These are phyloP conservation scores for Lochmaea crataegi DNA, from an alignment of 2,888 invertebrate species.

Conservation along the genomic window DNA sequence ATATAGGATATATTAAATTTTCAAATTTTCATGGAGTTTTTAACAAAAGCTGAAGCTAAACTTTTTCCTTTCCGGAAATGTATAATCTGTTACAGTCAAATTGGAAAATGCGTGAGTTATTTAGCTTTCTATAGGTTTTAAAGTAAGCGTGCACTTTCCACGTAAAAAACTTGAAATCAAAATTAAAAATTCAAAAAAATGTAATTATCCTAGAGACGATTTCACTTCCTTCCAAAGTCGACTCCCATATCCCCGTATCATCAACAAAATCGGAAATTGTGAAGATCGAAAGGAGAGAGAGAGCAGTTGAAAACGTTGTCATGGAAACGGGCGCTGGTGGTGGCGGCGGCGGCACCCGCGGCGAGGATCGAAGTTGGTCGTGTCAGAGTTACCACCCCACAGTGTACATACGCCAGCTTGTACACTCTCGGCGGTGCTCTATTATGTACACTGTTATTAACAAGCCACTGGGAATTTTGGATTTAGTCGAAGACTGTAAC, in stretches of 20 bases:
- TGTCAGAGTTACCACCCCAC: conserved; percentile 66
- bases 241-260: neutral
- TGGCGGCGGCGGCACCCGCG: conserved; percentile 59
- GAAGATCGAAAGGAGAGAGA: conserved; percentile 21
- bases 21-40: too few relatives aligned
- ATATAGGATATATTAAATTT: too few relatives aligned
- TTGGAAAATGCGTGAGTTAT: too few relatives aligned
- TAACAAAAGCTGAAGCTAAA: too few relatives aligned
- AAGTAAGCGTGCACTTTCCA: too few relatives aligned
- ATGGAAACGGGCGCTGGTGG: conserved; percentile 55
- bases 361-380: conserved; percentile 65
- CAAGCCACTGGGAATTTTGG: conserved; percentile 42
- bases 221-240: conserved; percentile 1
- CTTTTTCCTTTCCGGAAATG: too few relatives aligned
- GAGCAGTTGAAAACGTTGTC: conserved; percentile 51
- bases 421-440: conserved; percentile 57
- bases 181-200: neutral
- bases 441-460: conserved; percentile 57
- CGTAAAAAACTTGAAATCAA: neutral
- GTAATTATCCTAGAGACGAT: neutral
- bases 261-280: conserved; percentile 18
- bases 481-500: conserved; percentile 19
- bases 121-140: too few relatives aligned
- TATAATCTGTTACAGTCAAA: too few relatives aligned
- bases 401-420: conserved; percentile 65